These are phyloP conservation scores for Macropus fuliginosus DNA, from an alignment of 2,797 vertebrate species.

Conservation along the genomic window DNA sequence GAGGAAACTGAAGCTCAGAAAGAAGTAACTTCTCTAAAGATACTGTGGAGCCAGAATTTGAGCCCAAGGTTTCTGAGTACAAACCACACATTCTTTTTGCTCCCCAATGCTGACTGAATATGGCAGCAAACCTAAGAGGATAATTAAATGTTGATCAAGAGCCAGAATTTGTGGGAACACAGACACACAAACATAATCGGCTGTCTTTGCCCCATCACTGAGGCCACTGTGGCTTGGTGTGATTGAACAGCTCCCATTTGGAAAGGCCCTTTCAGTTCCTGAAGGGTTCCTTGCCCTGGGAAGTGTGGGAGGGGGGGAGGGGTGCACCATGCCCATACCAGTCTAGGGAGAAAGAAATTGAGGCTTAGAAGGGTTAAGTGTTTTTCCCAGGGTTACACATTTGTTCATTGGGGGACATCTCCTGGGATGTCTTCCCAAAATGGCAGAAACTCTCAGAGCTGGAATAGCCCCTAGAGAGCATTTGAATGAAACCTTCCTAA, in stretches of 20 bases:
- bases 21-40: background rate
- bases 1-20: background rate
- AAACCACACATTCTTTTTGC: background rate
- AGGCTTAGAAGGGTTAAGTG: background rate
- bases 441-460: background rate
- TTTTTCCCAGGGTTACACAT: background rate
- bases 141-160: constrained; percentile 27
- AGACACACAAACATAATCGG: background rate
- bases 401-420: background rate
- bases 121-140: constrained; percentile 32
- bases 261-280: background rate
- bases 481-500: background rate
- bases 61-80: background rate
- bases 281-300: background rate
- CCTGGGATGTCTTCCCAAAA: background rate
- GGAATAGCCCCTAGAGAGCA: background rate
- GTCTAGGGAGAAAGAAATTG: background rate
- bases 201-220: background rate
- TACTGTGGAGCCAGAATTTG: background rate
- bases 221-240: background rate
- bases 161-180: background rate
- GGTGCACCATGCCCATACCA: background rate
- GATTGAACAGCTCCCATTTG: background rate
- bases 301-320: background rate
- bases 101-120: background rate